These are phyloP conservation scores for Engystomops pustulosus DNA, from an alignment of 2,113 vertebrate genomes.

Conservation along the genomic window DNA sequence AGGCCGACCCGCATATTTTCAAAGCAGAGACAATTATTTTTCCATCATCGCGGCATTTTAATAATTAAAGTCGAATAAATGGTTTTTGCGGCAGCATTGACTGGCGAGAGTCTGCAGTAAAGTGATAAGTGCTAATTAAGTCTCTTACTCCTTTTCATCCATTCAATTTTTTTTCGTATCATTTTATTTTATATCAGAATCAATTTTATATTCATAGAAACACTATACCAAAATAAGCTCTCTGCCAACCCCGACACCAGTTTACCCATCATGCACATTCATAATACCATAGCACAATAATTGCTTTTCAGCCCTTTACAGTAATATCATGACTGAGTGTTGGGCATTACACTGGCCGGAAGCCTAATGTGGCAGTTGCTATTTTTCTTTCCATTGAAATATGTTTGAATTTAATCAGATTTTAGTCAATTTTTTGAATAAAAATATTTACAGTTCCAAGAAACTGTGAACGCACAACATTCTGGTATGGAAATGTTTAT, in stretches of 20 bases:
- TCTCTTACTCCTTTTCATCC: background rate
- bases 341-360: constrained; percentile 27
- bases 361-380: constrained; percentile 41
- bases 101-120: constrained; percentile 14
- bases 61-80: constrained; percentile 27
- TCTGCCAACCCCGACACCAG: constrained; percentile 3
- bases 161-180: constrained; percentile 32
- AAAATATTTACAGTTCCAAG: constrained; percentile 37
- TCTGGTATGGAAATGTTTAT: background rate
- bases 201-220: constrained; percentile 29
- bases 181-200: background rate
- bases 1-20: background rate
- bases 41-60: constrained; percentile 6
- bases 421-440: constrained; percentile 21
- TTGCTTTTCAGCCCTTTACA: constrained; percentile 19
- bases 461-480: constrained; percentile 1
- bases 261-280: constrained; percentile 1
- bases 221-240: background rate
- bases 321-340: constrained; percentile 7
- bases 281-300: constrained; percentile 23
- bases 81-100: constrained; percentile 3
- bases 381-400: constrained; percentile 38
- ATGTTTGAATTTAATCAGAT: constrained; percentile 34
- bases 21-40: constrained; percentile 23
- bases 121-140: constrained; percentile 31